phyloP scores from a whole-genome alignment of 2,797 vertebrate genomes.

The Tarsius wallacei region DNA sequence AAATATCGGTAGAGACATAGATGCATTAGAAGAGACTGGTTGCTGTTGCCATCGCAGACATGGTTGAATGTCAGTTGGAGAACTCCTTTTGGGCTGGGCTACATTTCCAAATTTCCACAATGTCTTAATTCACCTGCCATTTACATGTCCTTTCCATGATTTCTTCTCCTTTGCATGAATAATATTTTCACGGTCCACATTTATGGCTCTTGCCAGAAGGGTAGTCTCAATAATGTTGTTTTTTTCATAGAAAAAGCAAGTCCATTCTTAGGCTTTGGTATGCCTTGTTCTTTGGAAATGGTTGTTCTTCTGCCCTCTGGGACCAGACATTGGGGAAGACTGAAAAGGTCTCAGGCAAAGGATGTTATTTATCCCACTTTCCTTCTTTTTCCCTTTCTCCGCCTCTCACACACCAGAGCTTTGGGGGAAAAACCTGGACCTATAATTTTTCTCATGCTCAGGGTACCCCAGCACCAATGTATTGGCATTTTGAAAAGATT shows the following conservation, averaged over 20 bases:
- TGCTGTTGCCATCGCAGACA: accelerated
- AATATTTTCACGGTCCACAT: not conserved
- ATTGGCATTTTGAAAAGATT: too few relatives aligned
- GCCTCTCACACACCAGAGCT: not conserved
- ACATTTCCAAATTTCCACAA: not conserved
- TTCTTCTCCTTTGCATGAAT: not conserved
- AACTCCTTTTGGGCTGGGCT: not conserved
- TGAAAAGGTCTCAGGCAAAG: not conserved
- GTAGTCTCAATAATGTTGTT: too few relatives aligned
- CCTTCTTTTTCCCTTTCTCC: not conserved
- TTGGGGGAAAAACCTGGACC: not conserved
- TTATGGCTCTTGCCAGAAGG: not conserved
- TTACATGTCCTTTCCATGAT: not conserved
- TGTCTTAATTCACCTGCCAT: not conserved
- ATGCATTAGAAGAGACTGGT: not conserved
- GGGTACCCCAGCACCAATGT: not conserved
- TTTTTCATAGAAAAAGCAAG: not conserved
- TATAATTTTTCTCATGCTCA: not conserved
- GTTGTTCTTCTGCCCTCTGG: not conserved
- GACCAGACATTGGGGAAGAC: not conserved
- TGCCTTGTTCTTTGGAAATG: not conserved
- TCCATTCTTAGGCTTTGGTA: not conserved
- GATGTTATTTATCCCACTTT: not conserved
- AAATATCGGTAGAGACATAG: not conserved
- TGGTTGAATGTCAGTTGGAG: not conserved